Evolutionary conservation across 2,888 invertebrate species (phyloP), one percentile per base, ranked within the genome.

Genomic region (Cordylochernes scorpioides): DNA sequence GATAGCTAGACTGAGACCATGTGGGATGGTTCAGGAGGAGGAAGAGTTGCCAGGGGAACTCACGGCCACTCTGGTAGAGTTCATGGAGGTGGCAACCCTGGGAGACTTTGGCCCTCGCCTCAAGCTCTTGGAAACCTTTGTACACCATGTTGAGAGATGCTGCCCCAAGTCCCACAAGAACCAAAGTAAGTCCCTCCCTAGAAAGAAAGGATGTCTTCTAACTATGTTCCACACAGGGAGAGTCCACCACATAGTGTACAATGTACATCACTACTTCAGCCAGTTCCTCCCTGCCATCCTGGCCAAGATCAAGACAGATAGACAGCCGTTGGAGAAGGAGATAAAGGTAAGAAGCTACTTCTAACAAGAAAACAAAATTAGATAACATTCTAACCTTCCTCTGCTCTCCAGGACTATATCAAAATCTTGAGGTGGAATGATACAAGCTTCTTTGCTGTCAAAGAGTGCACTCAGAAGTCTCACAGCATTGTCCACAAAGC

Each of bases 391-490:
- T 19, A 9, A 8, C 19, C n/a, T n/a, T 19, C 8, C n/a, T 25
- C 27, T 30, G 9, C 17, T 17, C 42, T 41, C 7, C 41, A 55
- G 41, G 86, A 86, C 42, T 82, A 78, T 48, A 74, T 94, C 1
- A 86, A 88, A 53, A 88, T 97, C 30, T 75, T 75, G 28, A 65
- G 78, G 21, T 97, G 91, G 75, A 77, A 72, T 45, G 91, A 97
- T 47, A 65, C 80, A 9, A 91, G 74, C 46, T 84, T 86, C 50
- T 88, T 80, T 68, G 71, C 84, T 17, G 69, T 94, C 30, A 80
- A 75, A 43, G 72, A 74, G 41, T 72, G 80, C 1, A 69, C 84
- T 1, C 70, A 73, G 22, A 80, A 77, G 46, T 72, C 78, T 0
- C 86, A 88, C 49, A 68, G 71, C 38, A 73, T 69, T 13, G 57